phyloP scores from a whole-genome alignment of 2,113 vertebrate genomes.

The Rhagologus leucostigma region DNA sequence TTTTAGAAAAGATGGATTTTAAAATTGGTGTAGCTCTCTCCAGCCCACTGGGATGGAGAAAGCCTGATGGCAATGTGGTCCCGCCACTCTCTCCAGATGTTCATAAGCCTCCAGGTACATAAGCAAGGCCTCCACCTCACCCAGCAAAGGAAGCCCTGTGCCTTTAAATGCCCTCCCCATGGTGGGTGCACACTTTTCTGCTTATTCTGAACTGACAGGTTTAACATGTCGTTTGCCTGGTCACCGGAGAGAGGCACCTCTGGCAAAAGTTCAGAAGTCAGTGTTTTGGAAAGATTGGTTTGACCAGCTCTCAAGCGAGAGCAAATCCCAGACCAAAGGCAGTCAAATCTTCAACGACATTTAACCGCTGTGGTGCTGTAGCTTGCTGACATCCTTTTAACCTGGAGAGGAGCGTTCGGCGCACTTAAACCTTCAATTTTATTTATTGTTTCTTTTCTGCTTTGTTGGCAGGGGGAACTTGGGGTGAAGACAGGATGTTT shows the following conservation, averaged over 20 bases:
- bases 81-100: not conserved
- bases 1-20: not conserved
- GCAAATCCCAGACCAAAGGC: slow-evolving; percentile 57
- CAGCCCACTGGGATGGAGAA: not conserved
- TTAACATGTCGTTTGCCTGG: slow-evolving; percentile 56
- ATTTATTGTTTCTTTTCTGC: slow-evolving; percentile 18
- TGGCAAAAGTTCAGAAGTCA: slow-evolving; percentile 68
- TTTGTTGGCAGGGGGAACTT: not conserved
- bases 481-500: not conserved
- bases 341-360: slow-evolving; percentile 56
- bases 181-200: slow-evolving; percentile 10
- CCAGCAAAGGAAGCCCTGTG: not conserved
- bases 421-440: not conserved
- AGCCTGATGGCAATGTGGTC: not conserved
- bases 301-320: slow-evolving; percentile 60
- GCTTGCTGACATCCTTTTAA: slow-evolving; percentile 31
- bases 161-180: slow-evolving; percentile 35
- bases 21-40: not conserved
- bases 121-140: not conserved
- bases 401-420: not conserved
- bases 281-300: slow-evolving; percentile 71
- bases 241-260: slow-evolving; percentile 60
- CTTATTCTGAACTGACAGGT: slow-evolving; percentile 52
- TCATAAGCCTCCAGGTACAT: not conserved
- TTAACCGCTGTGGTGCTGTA: slow-evolving; percentile 58